phyloP scores from a whole-genome alignment of 2,113 vertebrate species.

The Bubalus kerabau region DNA sequence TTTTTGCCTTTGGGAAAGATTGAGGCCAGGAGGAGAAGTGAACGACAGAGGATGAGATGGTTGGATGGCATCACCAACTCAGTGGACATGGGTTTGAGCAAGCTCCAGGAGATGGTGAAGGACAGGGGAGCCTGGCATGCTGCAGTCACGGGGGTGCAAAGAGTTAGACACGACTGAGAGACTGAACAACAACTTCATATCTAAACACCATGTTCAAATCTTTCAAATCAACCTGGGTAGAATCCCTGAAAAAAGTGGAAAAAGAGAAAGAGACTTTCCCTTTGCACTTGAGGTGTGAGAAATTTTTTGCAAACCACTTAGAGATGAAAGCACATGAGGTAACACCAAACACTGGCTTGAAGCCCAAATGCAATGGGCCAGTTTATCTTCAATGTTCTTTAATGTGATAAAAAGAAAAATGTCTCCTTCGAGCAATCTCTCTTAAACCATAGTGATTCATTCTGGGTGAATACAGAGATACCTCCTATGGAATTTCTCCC shows the following conservation, averaged over 20 bases:
- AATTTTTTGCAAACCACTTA: background rate
- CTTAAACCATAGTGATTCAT: background rate
- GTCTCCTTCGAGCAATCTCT: background rate
- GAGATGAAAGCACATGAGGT: background rate
- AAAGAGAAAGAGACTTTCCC: background rate
- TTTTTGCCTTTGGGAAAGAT: background rate
- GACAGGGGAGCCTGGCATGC: rapidly evolving
- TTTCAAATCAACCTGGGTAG: background rate
- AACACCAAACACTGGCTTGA: background rate
- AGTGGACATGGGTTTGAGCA: background rate
- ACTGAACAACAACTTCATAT: background rate
- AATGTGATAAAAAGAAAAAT: background rate
- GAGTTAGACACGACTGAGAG: rapidly evolving
- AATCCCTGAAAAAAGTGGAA: background rate
- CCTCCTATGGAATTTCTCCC: background rate
- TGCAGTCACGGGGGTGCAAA: rapidly evolving
- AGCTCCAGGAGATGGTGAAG: background rate
- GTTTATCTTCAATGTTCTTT: background rate
- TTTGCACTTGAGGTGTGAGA: background rate
- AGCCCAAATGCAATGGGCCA: background rate
- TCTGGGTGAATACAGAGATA: background rate
- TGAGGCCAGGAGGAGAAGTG: background rate
- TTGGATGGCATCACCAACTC: background rate
- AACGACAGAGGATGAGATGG: background rate
- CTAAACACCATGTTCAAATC: background rate